These are phyloP conservation scores for Cydia splendana DNA, from an alignment of 1,140 invertebrate genomes.

Conservation along the genomic window DNA sequence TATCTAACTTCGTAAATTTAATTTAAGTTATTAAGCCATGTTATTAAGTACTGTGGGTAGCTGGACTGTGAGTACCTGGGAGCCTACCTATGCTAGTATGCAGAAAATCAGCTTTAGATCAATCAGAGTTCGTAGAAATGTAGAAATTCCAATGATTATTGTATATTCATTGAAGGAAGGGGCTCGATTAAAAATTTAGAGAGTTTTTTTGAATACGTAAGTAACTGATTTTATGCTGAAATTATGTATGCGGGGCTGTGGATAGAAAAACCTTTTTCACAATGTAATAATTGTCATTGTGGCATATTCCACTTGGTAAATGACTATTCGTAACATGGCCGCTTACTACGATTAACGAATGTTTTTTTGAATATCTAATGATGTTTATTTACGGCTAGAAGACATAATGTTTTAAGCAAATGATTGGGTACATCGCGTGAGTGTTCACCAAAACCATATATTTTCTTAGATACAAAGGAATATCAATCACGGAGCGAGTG, in stretches of 20 bases:
- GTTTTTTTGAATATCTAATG: neutral
- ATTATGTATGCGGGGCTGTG: constrained; percentile 17
- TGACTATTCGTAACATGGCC: neutral
- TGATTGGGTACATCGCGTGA: neutral
- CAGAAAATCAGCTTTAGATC: neutral
- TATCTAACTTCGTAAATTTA: too few relatives aligned
- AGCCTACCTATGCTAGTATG: neutral
- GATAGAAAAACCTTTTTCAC: neutral
- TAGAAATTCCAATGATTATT: constrained; percentile 13
- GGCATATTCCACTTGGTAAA: neutral
- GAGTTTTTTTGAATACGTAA: constrained; percentile 25
- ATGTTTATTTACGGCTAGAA: neutral
- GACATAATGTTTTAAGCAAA: neutral
- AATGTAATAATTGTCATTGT: neutral
- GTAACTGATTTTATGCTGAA: constrained; percentile 17
- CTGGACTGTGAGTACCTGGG: too few relatives aligned
- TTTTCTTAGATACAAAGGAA: constrained; percentile 1
- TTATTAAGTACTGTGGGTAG: too few relatives aligned
- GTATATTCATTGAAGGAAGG: neutral
- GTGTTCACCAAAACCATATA: neutral
- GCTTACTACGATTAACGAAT: neutral
- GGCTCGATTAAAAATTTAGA: constrained; percentile 22
- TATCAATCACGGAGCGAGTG: neutral
- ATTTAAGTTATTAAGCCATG: too few relatives aligned
- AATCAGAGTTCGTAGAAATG: neutral